Evolutionary conservation across 2,888 invertebrate genomes (phyloP).

Genomic region (Eupithecia exiguata): DNA sequence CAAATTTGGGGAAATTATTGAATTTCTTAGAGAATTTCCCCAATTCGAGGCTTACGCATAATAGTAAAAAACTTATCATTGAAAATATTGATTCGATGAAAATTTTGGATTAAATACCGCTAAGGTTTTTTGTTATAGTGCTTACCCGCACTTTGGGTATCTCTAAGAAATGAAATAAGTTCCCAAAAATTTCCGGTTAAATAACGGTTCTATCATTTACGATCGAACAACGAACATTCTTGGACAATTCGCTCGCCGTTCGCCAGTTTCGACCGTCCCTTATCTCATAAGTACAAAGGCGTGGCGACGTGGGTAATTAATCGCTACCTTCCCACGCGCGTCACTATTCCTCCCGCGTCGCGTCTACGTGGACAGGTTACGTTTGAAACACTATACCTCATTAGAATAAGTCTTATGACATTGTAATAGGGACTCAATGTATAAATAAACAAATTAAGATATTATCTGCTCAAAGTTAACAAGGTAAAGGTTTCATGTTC

Average conservation of each 20-base stretch:
- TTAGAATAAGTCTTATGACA: constrained; percentile 9
- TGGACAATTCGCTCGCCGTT: neutral
- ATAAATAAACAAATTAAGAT: neutral
- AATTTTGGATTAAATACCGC: no score
- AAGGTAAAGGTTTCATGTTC: no score
- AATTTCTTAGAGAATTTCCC: no score
- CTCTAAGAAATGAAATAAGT: no score
- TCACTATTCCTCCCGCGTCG: constrained; percentile 15
- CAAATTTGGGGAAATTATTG: no score
- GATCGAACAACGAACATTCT: neutral
- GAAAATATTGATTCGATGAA: no score
- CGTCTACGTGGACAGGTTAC: constrained; percentile 6
- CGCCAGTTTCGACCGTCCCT: neutral
- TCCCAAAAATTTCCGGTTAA: neutral
- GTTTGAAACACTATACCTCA: neutral
- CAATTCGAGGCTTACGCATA: no score
- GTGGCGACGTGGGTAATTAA: constrained; percentile 28
- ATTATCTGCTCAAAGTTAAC: no score
- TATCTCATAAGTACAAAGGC: constrained; percentile 9
- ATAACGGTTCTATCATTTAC: neutral
- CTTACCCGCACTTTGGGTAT: no score
- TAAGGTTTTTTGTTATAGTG: no score
- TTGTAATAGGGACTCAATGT: neutral
- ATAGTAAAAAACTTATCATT: no score
- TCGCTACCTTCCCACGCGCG: constrained; percentile 32